Conservation (phyloP, 2,113 vertebrate species). For the Rafetus swinhoei region DNA sequence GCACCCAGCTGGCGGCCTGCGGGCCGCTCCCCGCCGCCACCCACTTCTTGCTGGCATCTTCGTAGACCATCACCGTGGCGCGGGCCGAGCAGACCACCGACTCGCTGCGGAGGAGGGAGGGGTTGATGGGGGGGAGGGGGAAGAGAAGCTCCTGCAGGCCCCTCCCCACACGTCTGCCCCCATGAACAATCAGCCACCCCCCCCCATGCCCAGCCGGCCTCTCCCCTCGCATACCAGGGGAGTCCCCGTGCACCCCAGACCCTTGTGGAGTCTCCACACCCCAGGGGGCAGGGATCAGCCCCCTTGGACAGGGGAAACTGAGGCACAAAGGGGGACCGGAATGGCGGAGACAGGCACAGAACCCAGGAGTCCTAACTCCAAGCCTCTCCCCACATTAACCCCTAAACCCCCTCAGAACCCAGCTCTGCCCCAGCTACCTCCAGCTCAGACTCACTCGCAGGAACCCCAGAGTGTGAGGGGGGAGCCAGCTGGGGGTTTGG, state of each 20-base stretch:
- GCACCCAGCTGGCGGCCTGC: conserved; percentile 87
- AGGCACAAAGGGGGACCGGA: neutral
- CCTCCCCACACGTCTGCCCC: neutral
- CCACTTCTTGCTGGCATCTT: conserved; percentile 90
- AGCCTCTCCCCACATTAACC: neutral
- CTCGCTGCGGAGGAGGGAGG: conserved; percentile 82
- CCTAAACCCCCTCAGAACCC: too few relatives aligned
- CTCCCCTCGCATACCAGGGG: neutral
- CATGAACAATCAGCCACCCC: neutral
- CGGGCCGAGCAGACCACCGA: conserved; percentile 88
- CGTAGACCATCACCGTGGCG: conserved; percentile 92
- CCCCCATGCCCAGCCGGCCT: neutral
- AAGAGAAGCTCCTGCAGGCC: neutral
- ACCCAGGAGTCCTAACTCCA: neutral
- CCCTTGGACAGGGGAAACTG: neutral
- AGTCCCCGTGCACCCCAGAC: too few relatives aligned
- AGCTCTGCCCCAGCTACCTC: too few relatives aligned
- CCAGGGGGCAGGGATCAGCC: neutral
- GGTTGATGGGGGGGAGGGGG: neutral
- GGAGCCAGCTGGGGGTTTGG: neutral
- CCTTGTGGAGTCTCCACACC: too few relatives aligned
- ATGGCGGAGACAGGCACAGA: neutral
- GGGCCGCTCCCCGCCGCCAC: conserved; percentile 86
- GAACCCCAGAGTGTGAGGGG: neutral
- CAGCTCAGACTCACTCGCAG: neutral